Percentiles rank a stretch among this genome's conserved stretches.
These are phyloP conservation scores for Monarcha castaneiventris DNA, from an alignment of 2,113 vertebrate genomes.

Conservation along the genomic window DNA sequence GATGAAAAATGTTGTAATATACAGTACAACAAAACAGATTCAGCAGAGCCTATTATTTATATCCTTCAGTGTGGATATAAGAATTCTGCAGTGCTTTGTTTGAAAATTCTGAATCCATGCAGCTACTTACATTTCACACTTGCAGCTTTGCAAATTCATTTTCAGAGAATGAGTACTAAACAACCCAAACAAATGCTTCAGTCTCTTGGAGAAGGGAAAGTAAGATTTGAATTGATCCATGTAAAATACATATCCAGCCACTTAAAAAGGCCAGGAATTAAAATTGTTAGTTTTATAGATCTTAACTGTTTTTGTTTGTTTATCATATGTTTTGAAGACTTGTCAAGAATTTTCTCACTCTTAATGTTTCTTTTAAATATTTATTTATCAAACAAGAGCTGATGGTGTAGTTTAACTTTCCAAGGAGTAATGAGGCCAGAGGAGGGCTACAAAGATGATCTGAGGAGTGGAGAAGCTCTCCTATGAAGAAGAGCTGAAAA, in stretches of 20 bases:
- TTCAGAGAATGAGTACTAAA: background rate
- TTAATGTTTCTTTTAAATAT: background rate
- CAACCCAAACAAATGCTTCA: background rate
- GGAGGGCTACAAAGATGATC: background rate
- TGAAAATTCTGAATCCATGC: background rate
- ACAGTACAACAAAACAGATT: background rate
- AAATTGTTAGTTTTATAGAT: background rate
- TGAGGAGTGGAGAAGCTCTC: background rate
- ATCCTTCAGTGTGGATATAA: background rate
- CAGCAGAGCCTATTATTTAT: background rate
- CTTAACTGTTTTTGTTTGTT: background rate
- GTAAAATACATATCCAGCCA: background rate
- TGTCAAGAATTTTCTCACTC: background rate
- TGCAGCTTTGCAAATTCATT: background rate
- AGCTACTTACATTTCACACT: background rate
- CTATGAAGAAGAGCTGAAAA: background rate
- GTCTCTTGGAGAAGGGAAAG: background rate
- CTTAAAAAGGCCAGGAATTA: background rate
- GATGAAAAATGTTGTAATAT: background rate
- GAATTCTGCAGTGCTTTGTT: background rate
- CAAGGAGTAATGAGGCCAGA: background rate
- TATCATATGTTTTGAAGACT: background rate
- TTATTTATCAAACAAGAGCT: background rate
- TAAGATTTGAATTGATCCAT: background rate
- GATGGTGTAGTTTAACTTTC: background rate